phyloP scores from a whole-genome alignment of 1,140 invertebrate genomes.

The Drosophila murphyi region DNA sequence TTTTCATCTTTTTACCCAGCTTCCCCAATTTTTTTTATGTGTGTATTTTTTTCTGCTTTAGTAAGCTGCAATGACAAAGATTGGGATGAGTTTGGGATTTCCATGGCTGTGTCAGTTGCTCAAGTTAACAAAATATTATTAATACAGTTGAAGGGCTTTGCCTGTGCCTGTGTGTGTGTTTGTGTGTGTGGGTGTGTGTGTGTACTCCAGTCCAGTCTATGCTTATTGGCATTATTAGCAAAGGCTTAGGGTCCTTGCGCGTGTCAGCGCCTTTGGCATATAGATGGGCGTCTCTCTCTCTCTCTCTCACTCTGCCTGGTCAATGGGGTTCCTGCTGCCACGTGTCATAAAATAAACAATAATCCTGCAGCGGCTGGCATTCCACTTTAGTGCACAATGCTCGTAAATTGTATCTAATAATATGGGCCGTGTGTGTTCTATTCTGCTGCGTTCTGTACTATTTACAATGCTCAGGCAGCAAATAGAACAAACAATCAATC shows the following conservation, averaged over 20 bases:
- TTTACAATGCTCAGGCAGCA: constrained; percentile 41
- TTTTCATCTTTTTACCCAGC: constrained; percentile 3
- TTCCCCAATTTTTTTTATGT: neutral
- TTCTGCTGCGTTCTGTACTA: constrained; percentile 19
- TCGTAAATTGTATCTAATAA: constrained; percentile 80
- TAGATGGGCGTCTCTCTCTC: constrained; percentile 9
- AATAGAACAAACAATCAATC: constrained; percentile 82
- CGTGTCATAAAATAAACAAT: constrained; percentile 82
- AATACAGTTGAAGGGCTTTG: constrained; percentile 51
- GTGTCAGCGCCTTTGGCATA: constrained; percentile 65
- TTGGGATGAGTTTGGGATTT: constrained; percentile 12
- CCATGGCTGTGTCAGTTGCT: constrained; percentile 34
- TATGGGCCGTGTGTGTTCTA: constrained; percentile 61
- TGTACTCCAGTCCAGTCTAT: constrained; percentile 32
- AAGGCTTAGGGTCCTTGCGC: constrained; percentile 72
- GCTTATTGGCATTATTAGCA: constrained; percentile 78
- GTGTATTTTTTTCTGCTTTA: constrained; percentile 18
- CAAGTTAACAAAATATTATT: constrained; percentile 64
- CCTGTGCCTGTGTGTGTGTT: neutral
- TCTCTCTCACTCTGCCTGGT: neutral
- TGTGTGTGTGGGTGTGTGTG: constrained; percentile 4
- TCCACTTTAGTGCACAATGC: constrained; percentile 78
- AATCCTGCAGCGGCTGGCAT: constrained; percentile 77
- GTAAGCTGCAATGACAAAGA: constrained; percentile 53
- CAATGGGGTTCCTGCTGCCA: constrained; percentile 43